These are phyloP conservation scores for Ennomos erosarius DNA, from an alignment of 2,888 invertebrate genomes.

Conservation along the genomic window DNA sequence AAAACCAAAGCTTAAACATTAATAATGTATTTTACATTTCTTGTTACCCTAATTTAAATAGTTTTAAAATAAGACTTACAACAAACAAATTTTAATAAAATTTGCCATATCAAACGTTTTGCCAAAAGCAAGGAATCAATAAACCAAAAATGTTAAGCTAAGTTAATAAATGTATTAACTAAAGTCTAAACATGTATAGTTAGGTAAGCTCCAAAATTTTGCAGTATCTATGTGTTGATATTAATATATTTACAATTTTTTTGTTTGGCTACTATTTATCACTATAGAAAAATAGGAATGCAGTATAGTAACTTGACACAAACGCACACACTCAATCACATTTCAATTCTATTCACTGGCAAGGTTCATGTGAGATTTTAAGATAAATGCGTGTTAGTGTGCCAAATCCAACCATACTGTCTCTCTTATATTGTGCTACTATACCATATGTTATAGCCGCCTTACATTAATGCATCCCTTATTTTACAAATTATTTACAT, in stretches of 20 bases:
- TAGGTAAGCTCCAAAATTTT: background rate
- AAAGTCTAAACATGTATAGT: constrained; percentile 3
- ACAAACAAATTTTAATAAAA: constrained; percentile 19
- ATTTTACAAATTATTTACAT: constrained; percentile 21
- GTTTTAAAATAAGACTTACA: constrained; percentile 22
- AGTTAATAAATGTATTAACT: background rate
- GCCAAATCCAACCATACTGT: background rate
- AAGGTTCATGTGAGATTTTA: too few species aligned
- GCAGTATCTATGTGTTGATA: background rate
- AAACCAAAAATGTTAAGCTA: constrained; percentile 1
- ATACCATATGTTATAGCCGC: constrained; percentile 4
- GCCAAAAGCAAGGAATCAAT: background rate
- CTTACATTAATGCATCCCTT: background rate
- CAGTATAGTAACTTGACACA: too few species aligned
- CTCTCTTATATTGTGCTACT: background rate
- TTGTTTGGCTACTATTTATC: background rate
- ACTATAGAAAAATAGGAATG: too few species aligned
- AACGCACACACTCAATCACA: too few species aligned
- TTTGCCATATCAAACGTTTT: constrained; percentile 26
- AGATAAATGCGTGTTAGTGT: background rate
- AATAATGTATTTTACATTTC: constrained; percentile 33
- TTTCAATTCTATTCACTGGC: too few species aligned
- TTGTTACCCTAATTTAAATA: constrained; percentile 25
- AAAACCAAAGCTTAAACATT: constrained; percentile 39
- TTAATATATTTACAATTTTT: constrained; percentile 1